phyloP scores from a whole-genome alignment of 2,797 vertebrate genomes.

The Myotis myotis region DNA sequence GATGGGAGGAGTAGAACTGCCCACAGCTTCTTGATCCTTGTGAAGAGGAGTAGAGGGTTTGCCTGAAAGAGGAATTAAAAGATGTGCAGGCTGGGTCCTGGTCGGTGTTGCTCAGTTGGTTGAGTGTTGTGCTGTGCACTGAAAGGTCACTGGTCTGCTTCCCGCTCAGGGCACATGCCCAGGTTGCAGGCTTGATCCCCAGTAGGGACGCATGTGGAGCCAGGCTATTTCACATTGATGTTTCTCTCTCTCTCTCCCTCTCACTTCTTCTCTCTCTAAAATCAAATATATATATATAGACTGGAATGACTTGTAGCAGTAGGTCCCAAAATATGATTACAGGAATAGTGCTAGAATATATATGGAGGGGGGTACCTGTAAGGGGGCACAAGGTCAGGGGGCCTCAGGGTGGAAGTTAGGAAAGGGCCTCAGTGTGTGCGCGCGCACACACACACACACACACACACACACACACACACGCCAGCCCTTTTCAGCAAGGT shows the following conservation, averaged over 20 bases:
- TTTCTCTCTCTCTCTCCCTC: not conserved
- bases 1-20: not conserved
- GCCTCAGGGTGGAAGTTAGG: not conserved
- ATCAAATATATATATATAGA: not conserved
- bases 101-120: not conserved
- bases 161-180: not conserved
- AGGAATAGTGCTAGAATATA: not conserved
- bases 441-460: not conserved
- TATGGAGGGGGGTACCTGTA: not conserved
- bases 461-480: not conserved
- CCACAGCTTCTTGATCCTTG: not conserved
- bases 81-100: not conserved
- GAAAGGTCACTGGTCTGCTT: not conserved
- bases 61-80: conserved; percentile 52
- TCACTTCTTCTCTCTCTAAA: not conserved
- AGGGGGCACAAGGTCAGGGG: not conserved
- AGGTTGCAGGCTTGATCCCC: not conserved
- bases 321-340: conserved; percentile 22
- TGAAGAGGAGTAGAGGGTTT: not conserved
- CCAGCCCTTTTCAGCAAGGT: not conserved
- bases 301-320: conserved; percentile 1
- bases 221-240: not conserved
- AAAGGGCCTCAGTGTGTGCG: not conserved
- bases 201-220: not conserved
- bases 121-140: not conserved